Base-by-base conservation (phyloP, 1,140 invertebrate genomes). In the Cardiocondyla obscurior region DNA sequence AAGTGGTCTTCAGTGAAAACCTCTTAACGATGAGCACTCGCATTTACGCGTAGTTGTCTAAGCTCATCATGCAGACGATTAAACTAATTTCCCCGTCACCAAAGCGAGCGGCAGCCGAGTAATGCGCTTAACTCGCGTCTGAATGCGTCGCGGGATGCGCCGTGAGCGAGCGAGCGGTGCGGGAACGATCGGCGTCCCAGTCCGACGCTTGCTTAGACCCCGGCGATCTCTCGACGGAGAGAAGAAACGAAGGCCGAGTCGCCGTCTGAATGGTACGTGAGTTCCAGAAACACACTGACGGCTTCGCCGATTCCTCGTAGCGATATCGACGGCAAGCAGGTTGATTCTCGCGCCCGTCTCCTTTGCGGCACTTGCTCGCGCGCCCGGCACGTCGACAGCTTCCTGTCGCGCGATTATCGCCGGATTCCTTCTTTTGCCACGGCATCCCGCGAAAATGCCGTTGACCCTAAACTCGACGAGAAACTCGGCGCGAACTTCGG, bases 281-380 rank as follows among this genome's bases (percentile, higher is more conserved):
- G 90, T 90, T 89, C 90, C 86, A 91, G 90, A 91, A 91, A 90
- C 89, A 91, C 89, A 90, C 88, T 90, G 89, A 90, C 89, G 67
- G 58, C 86, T 87, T 53, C 51, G 58, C 69, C 85, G 85, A 88
- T 91, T 91, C 89, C 81, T 73, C 88, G 86, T 90, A 90, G 55
- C 77, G 88, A 89, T 83, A 58, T 65, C 82, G 60, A 16, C 33
- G 64, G 51, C 74, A 57, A 46, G 46, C 73, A 83, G 62, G 74
- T 70, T 84, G 58, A 53, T 28, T 70, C 55, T 46, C 1, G 30
- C 33, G 22, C 25, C 55, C 69, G 39, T 53, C 72, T 73, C 22
- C 85, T 74, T 81, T 65, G 64, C 65, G 42, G 70, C 19, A 46
- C 69, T 22, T 79, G 65, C 82, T 67, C 76, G 82, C 79, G 57